Evolutionary conservation across 2,888 invertebrate species (phyloP).

Genomic region (Lepidochrysops patricia): DNA sequence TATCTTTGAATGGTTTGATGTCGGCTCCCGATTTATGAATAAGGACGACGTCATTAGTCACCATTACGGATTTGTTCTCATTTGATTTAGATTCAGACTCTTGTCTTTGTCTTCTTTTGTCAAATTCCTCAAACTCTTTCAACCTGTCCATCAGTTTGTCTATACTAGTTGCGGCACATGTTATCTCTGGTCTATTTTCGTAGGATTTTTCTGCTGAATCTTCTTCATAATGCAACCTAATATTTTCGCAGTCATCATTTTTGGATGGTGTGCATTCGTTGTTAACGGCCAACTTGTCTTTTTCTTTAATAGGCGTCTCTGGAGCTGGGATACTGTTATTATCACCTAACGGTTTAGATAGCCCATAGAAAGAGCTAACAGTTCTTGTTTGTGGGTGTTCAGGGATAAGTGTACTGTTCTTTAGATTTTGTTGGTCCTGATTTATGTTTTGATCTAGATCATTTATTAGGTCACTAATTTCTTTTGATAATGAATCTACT

Average conservation of each 20-base stretch:
- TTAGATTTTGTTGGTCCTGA: slow-evolving; percentile 41
- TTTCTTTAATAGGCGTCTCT: slow-evolving; percentile 58
- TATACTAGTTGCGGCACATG: slow-evolving; percentile 59
- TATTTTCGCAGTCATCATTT: slow-evolving; percentile 61
- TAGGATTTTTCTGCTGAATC: slow-evolving; percentile 53
- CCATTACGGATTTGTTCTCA: slow-evolving; percentile 60
- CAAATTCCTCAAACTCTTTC: slow-evolving; percentile 67
- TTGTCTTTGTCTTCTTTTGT: slow-evolving; percentile 61
- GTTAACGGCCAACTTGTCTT: slow-evolving; percentile 37
- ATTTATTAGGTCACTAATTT: slow-evolving; percentile 65
- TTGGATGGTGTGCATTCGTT: slow-evolving; percentile 58
- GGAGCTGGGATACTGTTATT: slow-evolving; percentile 47
- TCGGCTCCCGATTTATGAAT: slow-evolving; percentile 63
- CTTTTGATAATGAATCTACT: slow-evolving; percentile 59
- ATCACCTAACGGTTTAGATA: slow-evolving; percentile 51
- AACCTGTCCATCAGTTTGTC: slow-evolving; percentile 68
- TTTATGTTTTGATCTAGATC: slow-evolving; percentile 61
- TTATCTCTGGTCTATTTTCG: slow-evolving; percentile 49
- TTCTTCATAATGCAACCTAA: slow-evolving; percentile 61
- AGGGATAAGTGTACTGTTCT: slow-evolving; percentile 29
- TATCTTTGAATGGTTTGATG: slow-evolving; percentile 60
- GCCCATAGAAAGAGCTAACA: slow-evolving; percentile 52
- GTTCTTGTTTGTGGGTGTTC: slow-evolving; percentile 49
- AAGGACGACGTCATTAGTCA: slow-evolving; percentile 64
- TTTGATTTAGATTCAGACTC: slow-evolving; percentile 53